Evolutionary conservation across 2,888 invertebrate species (phyloP).

Genomic region (Eristalinus aeneus): DNA sequence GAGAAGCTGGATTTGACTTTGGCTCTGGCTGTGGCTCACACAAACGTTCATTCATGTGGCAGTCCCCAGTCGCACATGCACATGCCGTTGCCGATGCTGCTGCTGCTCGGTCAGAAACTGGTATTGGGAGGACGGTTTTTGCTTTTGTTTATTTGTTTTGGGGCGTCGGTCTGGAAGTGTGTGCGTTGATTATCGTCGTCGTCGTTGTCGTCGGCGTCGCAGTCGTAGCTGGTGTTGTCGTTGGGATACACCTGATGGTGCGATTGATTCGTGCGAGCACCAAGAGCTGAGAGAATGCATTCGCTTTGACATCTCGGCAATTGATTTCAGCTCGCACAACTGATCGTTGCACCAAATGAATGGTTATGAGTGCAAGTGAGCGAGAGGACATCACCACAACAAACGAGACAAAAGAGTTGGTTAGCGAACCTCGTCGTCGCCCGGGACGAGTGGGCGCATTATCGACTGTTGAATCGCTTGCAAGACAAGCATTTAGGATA

Average conservation of each 20-base stretch:
- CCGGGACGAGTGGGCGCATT: constrained; percentile 47
- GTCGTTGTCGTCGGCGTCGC: background rate
- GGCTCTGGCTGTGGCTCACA: constrained; percentile 42
- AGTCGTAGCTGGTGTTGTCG: no score
- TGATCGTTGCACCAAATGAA: background rate
- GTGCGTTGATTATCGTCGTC: constrained; percentile 11
- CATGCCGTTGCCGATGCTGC: constrained; percentile 7
- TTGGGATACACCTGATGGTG: constrained; percentile 58
- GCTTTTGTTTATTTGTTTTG: constrained; percentile 21
- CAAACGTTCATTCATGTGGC: constrained; percentile 54
- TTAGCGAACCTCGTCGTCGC: constrained; percentile 34
- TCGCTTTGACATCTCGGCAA: constrained; percentile 40
- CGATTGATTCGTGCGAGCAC: background rate
- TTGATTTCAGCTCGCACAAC: constrained; percentile 26
- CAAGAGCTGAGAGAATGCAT: constrained; percentile 38
- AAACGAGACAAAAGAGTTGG: constrained; percentile 37
- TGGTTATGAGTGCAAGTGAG: background rate
- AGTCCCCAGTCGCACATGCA: constrained; percentile 41
- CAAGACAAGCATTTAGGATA: constrained; percentile 67
- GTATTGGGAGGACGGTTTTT: constrained; percentile 40
- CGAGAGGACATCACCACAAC: constrained; percentile 3
- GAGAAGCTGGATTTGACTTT: constrained; percentile 43
- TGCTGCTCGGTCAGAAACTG: constrained; percentile 24
- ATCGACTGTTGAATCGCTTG: constrained; percentile 59
- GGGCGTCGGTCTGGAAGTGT: constrained; percentile 24